Evolutionary conservation across 2,888 invertebrate genomes (phyloP), one percentile per base, ranked within the genome.

Genomic region (Sesamia inferens): DNA sequence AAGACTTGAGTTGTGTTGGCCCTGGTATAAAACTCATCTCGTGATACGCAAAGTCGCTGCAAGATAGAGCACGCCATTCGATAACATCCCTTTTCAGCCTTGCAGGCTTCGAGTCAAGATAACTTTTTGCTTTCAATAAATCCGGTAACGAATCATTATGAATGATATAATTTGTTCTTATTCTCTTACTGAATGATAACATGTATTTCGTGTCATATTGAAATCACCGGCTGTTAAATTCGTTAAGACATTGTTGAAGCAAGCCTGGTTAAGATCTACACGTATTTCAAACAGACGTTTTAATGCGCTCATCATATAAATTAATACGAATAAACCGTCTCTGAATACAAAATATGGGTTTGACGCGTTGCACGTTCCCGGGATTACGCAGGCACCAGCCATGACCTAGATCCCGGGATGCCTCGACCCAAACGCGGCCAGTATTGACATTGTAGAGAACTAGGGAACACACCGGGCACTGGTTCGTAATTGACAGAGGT

Each of bases 361-460:
- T 76, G 81, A 62, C 63, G 77, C 66, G 83, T 57, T 78, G 73
- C 68, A 61, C 66, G 55, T 22, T 76, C 78, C 78, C 85, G 83
- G 89, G 86, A 88, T 85, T 78, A 78, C 87, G 85, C 82, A 84
- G 84, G 78, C 80, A 78, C 83, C 83, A 87, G 87, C 87, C 89
- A 77, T 88, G 90, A 89, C 89, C 89, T 88, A 89, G 84, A 88
- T 88, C 78, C 80, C 84, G 85, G 77, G 71, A 78, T 74, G 77
- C 72, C 81, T 82, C 78, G 78, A 72, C 79, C 79, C 76, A 76
- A 74, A 54, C 73, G 74, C 67, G 61, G 58, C 63, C 62, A 68
- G 62, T 83, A 83, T 81, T 83, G 81, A 81, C 76, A 69, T 82
- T 77, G 72, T 67, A 68, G 51, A 70, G n/a, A 71, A 61, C 69